Percentiles rank a stretch among this genome's conserved stretches.
Evolutionary conservation across 2,888 invertebrate species (phyloP).

Genomic region (Synanthedon formicaeformis): DNA sequence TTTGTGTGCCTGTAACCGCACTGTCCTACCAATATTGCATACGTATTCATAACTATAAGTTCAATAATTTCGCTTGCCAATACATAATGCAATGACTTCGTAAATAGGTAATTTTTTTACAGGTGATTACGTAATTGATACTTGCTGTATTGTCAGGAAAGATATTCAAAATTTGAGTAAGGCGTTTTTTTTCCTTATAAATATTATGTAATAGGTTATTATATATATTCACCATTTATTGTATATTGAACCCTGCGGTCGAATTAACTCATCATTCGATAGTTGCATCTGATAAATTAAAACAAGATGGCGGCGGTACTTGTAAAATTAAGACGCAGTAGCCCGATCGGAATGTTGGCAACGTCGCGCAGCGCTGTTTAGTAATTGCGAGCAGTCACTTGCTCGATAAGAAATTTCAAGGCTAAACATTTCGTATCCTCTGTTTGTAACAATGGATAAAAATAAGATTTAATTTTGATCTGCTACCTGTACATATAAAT

Average conservation of each 20-base stretch:
- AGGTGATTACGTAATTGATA: slow-evolving; percentile 18
- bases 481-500: neutral
- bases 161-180: neutral
- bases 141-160: neutral
- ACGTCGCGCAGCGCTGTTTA: slow-evolving; percentile 41
- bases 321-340: slow-evolving; percentile 61
- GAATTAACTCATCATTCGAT: slow-evolving; percentile 17
- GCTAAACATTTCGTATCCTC: slow-evolving; percentile 50
- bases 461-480: neutral
- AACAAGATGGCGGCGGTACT: slow-evolving; percentile 55
- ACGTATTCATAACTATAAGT: slow-evolving; percentile 36
- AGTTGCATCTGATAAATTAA: slow-evolving; percentile 41
- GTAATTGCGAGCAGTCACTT: slow-evolving; percentile 46
- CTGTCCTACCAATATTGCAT: slow-evolving; percentile 32
- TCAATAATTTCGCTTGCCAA: slow-evolving; percentile 13
- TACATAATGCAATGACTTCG: slow-evolving; percentile 24
- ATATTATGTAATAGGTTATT: neutral
- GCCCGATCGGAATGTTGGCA: slow-evolving; percentile 51
- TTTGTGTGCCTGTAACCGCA: slow-evolving; percentile 25
- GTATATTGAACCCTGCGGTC: neutral
- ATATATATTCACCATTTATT: neutral
- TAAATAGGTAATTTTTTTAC: slow-evolving; percentile 19
- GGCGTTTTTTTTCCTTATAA: neutral
- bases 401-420: slow-evolving; percentile 67
- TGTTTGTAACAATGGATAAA: slow-evolving; percentile 49